Conservation (phyloP, 2,113 vertebrate species). For the Tetraodon nigroviridis region DNA sequence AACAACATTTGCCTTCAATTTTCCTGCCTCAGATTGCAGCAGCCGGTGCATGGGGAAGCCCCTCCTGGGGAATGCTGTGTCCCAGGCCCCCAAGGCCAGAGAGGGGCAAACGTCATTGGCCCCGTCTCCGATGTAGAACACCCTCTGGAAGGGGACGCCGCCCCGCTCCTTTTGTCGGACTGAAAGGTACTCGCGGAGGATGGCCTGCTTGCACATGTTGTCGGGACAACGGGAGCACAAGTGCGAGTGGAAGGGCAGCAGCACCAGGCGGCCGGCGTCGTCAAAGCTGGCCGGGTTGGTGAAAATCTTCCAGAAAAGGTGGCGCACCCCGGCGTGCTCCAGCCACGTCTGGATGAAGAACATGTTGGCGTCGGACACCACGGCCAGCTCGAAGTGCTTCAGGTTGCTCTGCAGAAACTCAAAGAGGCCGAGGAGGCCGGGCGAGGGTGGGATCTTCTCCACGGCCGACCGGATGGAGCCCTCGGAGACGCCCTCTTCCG, state of each 20-base stretch:
- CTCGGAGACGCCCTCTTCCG: constrained; percentile 80
- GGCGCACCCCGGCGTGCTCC: constrained; percentile 64
- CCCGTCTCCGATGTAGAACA: constrained; percentile 90
- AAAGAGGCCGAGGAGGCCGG: constrained; percentile 79
- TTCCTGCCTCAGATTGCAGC: constrained; percentile 64
- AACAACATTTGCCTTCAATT: constrained; percentile 74
- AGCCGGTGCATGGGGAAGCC: constrained; percentile 87
- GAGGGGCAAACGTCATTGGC: constrained; percentile 91
- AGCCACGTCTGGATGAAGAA: constrained; percentile 84
- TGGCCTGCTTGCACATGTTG: constrained; percentile 94
- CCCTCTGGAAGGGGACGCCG: constrained; percentile 75
- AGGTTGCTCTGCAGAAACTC: constrained; percentile 78
- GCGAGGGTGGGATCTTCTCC: constrained; percentile 80
- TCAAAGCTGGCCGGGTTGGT: constrained; percentile 84
- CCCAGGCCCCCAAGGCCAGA: constrained; percentile 70
- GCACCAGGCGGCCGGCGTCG: constrained; percentile 71
- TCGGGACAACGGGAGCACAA: constrained; percentile 81
- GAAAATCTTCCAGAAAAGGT: constrained; percentile 84
- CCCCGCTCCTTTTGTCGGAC: constrained; percentile 73
- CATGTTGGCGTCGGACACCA: constrained; percentile 90
- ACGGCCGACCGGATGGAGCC: constrained; percentile 72
- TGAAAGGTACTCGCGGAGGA: constrained; percentile 81
- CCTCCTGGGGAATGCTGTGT: constrained; percentile 84
- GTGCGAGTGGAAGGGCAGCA: constrained; percentile 87
- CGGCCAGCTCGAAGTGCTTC: constrained; percentile 81